Evolutionary conservation across 2,797 vertebrate genomes (phyloP), one percentile per base, ranked within the genome.

Genomic region (Etheostoma nigrum): DNA sequence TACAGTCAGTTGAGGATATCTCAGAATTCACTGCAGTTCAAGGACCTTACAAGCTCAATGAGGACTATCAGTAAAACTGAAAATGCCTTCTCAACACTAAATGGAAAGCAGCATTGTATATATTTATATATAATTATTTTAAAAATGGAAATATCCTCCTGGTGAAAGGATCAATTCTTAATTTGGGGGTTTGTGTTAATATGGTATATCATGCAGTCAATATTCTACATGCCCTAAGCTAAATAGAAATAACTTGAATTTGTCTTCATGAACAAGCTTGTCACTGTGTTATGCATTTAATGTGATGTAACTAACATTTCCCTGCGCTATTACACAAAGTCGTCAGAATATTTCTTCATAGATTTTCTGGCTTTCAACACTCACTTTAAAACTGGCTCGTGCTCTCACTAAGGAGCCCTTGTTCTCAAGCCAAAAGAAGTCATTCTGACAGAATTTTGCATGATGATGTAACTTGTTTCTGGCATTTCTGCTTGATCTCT

Each of bases 111-210:
- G 74, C 21, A 33, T 47, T 48, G 27, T 8, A 19, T 3, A 5
- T 25, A 4, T 23, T 19, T 19, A 4, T 25, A 4, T 27, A 23
- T 19, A 11, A 15, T 52, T 5, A 44, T 21, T 52, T 58, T 40
- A 63, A 30, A 68, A 80, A 71, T 79, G 58, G 66, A 74, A 81
- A 81, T 78, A 57, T 83, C 21, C 30, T 66, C 7, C 27, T 30
- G 25, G 54, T 67, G 48, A 78, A 72, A 77, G 65, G 79, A 93
- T 93, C 84, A 80, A 90, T 92, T 88, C 78, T 66, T 90, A 89
- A 91, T 90, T 90, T 91, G 78, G 77, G 67, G 74, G 75, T 76
- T 83, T 72, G 53, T 81, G 83, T 92, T 86, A 83, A 89, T 82
- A 82, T 83, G 78, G 49, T 82, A 76, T 60, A 88, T 87, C 69